Evolutionary conservation across 2,888 invertebrate genomes (phyloP), one percentile per base, ranked within the genome.

Genomic region (Clitarchus hookeri): DNA sequence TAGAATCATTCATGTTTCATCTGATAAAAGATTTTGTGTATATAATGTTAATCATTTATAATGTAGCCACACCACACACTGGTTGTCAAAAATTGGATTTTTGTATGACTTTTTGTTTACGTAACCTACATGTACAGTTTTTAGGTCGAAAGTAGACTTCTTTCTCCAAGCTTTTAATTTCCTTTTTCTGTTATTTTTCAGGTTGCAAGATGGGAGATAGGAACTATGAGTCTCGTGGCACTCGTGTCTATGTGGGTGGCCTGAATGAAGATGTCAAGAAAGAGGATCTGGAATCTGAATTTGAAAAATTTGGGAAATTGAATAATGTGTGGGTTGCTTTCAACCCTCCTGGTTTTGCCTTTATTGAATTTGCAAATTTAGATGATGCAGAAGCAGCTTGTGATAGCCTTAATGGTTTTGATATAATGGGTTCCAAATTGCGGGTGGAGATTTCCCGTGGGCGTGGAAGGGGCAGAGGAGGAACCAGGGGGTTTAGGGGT

Each of bases 261-360:
- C 94, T 98, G 89, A 95, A 95, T 90, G 97, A 97, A 91, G 95
- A 95, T 91, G 95, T 97, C 91, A 97, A 97, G 93, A 97, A 97
- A 91, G 98, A 98, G 92, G 97, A 98, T 92, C 93, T 98, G 89
- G 97, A 98, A 92, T 94, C 95, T 91, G 97, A 97, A 92, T 98
- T 98, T 92, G 96, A 96, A 90, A 97, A 97, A 93, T 98, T 95
- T 92, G 98, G 98, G 89, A 97, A 97, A 93, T 93, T 98, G 89
- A 97, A 96, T 93, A 96, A 96, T 89, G 97, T 97, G 89, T 98
- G 97, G 97, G 97, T 97, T 89, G 97, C 98, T 89, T 96, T 97
- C 92, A 97, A 98, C 92, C 98, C 98, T 89, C 97, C 97, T 89
- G 97, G 98, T 90, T 98, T 98, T 92, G 98, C 97, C 88, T 98